Conservation (phyloP, 2,797 vertebrate genomes). For the Tympanoctomys barrerae region DNA sequence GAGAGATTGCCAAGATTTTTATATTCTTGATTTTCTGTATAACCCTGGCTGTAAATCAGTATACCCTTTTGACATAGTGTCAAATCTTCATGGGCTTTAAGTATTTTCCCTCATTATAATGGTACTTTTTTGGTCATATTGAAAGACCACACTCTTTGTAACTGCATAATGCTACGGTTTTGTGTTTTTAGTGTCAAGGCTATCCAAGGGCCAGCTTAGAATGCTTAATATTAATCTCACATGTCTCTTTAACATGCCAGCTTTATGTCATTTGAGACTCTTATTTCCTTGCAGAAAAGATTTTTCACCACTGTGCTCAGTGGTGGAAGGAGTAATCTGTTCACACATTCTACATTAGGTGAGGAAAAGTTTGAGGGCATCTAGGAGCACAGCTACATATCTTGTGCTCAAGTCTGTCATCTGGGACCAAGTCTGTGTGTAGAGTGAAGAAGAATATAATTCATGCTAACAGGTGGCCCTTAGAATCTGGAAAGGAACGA, state of each 20-base stretch:
- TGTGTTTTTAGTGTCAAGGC: neutral
- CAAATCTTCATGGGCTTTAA: slow-evolving; percentile 36
- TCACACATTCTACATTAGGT: neutral
- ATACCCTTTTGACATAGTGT: slow-evolving; percentile 9
- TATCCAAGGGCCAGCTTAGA: neutral
- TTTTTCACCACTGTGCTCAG: neutral
- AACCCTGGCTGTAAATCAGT: neutral
- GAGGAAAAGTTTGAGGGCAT: neutral
- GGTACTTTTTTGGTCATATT: slow-evolving; percentile 7
- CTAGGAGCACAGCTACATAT: neutral
- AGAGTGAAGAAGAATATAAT: neutral
- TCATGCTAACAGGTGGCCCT: neutral
- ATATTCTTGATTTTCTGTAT: neutral
- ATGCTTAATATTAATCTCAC: neutral
- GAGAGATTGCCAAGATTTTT: neutral
- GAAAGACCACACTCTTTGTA: slow-evolving; percentile 1
- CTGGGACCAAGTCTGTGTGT: neutral
- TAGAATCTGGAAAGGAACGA: neutral
- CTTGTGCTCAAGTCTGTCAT: neutral
- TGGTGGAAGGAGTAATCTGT: neutral
- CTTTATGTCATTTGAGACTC: neutral
- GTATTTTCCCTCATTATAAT: slow-evolving; percentile 16
- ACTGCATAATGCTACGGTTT: neutral
- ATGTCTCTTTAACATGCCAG: neutral
- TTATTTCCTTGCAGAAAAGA: slow-evolving; percentile 15